phyloP scores from a whole-genome alignment of 37 sponge, comb jelly and placozoan species.

The Beroe ovata region DNA sequence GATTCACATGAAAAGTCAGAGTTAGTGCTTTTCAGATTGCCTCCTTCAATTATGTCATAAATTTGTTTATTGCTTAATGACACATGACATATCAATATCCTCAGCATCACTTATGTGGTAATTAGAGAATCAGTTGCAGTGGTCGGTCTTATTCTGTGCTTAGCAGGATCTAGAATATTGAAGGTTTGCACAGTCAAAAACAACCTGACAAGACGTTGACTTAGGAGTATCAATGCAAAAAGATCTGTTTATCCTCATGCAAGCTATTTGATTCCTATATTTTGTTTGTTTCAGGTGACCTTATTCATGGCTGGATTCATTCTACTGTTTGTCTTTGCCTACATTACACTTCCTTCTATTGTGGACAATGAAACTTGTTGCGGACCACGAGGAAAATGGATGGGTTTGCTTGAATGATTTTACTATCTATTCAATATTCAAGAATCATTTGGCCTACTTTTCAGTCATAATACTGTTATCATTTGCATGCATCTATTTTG shows the following conservation, averaged over 20 bases:
- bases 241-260: too few relatives aligned
- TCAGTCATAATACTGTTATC: too few relatives aligned
- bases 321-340: background rate
- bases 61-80: too few relatives aligned
- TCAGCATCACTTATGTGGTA: slow-evolving; percentile 5
- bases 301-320: slow-evolving; percentile 3
- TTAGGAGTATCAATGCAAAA: too few relatives aligned
- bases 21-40: too few relatives aligned
- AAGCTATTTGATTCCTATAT: background rate
- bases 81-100: too few relatives aligned
- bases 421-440: too few relatives aligned
- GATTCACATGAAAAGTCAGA: too few relatives aligned
- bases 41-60: too few relatives aligned
- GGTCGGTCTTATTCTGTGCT: background rate
- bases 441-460: too few relatives aligned
- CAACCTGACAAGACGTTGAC: too few relatives aligned
- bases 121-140: slow-evolving; percentile 12
- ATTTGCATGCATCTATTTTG: too few relatives aligned
- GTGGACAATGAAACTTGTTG: slow-evolving; percentile 30
- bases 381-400: slow-evolving; percentile 18
- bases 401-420: background rate
- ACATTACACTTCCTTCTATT: background rate
- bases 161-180: slow-evolving; percentile 29
- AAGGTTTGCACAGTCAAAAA: background rate
- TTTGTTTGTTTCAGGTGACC: background rate